Evolutionary conservation across 2,888 invertebrate genomes (phyloP).

Genomic region (Drosophila paucipuncta): DNA sequence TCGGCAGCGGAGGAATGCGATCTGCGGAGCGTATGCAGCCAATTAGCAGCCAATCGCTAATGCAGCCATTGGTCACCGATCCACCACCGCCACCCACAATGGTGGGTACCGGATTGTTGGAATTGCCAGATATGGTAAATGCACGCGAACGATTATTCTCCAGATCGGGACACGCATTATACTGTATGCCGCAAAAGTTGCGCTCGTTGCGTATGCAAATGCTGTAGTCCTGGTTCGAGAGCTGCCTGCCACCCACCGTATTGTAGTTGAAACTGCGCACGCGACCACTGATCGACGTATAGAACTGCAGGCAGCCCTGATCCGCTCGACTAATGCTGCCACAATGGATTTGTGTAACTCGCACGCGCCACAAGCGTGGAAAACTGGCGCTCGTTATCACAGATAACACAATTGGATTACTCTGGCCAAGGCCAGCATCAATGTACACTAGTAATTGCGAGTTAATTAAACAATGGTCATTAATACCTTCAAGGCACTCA

Average conservation of each 20-base stretch:
- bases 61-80: slow-evolving; percentile 87
- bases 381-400: slow-evolving; percentile 93
- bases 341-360: slow-evolving; percentile 92
- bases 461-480: neutral
- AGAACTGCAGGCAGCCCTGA: slow-evolving; percentile 85
- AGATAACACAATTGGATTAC: slow-evolving; percentile 92
- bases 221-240: slow-evolving; percentile 95
- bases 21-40: slow-evolving; percentile 89
- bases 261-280: slow-evolving; percentile 94
- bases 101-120: slow-evolving; percentile 89
- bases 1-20: slow-evolving; percentile 86
- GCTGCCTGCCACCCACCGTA: slow-evolving; percentile 90
- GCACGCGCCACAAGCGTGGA: slow-evolving; percentile 92
- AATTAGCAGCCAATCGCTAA: slow-evolving; percentile 92
- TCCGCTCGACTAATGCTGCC: slow-evolving; percentile 88
- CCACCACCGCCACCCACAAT: slow-evolving; percentile 88
- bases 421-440: slow-evolving; percentile 89
- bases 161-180: slow-evolving; percentile 90
- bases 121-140: slow-evolving; percentile 92
- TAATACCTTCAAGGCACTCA: slow-evolving; percentile 80
- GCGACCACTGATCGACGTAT: slow-evolving; percentile 91
- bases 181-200: slow-evolving; percentile 95
- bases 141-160: slow-evolving; percentile 90
- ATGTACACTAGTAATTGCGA: slow-evolving; percentile 90
- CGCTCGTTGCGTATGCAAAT: slow-evolving; percentile 93